These are phyloP conservation scores for Aldrovandia affinis DNA, from an alignment of 2,797 vertebrate species.

Conservation along the genomic window DNA sequence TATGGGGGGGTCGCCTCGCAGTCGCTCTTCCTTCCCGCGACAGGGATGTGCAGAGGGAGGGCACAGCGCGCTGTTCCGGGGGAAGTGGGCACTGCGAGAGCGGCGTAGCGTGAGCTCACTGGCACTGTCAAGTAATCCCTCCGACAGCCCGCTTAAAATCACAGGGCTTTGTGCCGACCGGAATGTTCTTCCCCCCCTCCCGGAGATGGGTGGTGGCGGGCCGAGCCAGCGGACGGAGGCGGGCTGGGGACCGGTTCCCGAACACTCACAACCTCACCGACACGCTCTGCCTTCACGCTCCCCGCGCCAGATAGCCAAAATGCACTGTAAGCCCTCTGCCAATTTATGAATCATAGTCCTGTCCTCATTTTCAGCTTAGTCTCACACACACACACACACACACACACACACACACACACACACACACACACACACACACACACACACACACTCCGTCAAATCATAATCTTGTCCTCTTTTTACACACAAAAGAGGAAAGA, in stretches of 20 bases:
- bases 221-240: background rate
- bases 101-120: constrained; percentile 64
- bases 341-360: background rate
- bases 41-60: background rate
- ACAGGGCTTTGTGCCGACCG: constrained; percentile 72
- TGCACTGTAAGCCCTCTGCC: no score
- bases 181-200: constrained; percentile 64
- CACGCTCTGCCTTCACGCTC: constrained; percentile 47
- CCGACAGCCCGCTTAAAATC: constrained; percentile 76
- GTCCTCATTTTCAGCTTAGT: background rate
- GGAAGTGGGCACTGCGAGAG: background rate
- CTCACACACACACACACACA: no score
- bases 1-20: no score
- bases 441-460: background rate
- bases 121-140: constrained; percentile 75
- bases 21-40: background rate
- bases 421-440: no score
- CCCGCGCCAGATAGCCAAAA: constrained; percentile 54
- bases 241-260: constrained; percentile 49
- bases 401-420: no score
- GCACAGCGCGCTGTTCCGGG: background rate
- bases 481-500: no score
- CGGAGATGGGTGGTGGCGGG: background rate
- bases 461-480: background rate
- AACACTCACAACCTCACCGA: constrained; percentile 13